phyloP scores from a whole-genome alignment of 2,888 invertebrate genomes.

The Limnephilus auricula region DNA sequence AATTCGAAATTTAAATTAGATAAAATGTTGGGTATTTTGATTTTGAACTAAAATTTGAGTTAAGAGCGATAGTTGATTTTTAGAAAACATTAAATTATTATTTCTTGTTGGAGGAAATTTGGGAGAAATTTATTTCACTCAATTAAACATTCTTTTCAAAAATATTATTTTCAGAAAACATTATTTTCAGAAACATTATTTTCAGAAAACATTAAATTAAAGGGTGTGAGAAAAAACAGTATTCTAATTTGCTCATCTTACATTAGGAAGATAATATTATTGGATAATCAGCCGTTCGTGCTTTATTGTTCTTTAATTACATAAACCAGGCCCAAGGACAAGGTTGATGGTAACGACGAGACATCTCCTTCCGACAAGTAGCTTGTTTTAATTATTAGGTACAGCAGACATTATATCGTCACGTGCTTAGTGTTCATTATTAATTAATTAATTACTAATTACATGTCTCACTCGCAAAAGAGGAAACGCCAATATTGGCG shows the following conservation, averaged over 20 bases:
- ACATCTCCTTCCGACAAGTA: not conserved
- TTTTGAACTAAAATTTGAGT: too few species aligned
- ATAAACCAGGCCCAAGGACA: not conserved
- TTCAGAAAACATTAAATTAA: not conserved
- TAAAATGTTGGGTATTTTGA: too few species aligned
- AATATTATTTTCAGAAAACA: too few species aligned
- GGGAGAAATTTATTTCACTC: too few species aligned
- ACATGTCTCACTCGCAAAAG: not conserved
- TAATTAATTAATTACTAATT: not conserved
- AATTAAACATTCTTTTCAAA: too few species aligned
- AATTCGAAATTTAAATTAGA: too few species aligned
- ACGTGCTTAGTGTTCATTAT: not conserved
- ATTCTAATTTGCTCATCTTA: not conserved
- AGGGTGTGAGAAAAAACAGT: not conserved
- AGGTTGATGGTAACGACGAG: not conserved
- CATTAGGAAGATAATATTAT: not conserved
- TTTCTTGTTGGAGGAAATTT: too few species aligned
- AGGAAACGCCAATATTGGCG: not conserved
- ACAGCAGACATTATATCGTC: not conserved
- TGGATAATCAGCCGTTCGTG: not conserved
- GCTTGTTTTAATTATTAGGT: not conserved
- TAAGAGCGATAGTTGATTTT: too few species aligned
- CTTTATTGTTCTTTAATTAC: not conserved
- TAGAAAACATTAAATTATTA: too few species aligned
- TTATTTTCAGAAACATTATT: too few species aligned